Conservation (phyloP, 2,888 invertebrate species). For the Mallateleia sp. region DNA sequence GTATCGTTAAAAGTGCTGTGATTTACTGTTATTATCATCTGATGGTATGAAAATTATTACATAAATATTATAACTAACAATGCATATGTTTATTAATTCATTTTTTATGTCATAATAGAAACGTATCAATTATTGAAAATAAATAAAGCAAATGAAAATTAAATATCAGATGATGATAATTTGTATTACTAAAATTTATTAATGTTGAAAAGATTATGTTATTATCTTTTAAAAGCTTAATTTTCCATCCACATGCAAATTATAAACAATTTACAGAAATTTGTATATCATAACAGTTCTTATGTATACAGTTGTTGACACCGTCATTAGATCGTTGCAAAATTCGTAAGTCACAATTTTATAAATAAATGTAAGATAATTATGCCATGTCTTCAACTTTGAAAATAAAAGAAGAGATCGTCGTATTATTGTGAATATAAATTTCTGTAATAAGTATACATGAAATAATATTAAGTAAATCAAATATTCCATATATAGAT, state of each 20-base stretch:
- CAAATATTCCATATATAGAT: too few species aligned
- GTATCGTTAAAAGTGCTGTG: constrained; percentile 41
- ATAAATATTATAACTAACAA: background rate
- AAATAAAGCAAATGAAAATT: background rate
- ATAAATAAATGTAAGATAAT: background rate
- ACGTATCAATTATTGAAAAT: background rate
- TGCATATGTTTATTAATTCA: background rate
- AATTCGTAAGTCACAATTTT: background rate
- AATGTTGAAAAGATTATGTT: constrained; percentile 6
- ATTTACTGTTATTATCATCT: constrained; percentile 19
- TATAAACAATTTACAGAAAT: constrained; percentile 12
- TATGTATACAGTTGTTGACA: background rate
- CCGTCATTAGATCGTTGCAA: background rate
- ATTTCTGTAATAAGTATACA: background rate
- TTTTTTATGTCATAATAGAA: too few species aligned
- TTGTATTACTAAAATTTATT: background rate
- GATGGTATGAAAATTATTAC: background rate
- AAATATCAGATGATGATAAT: background rate
- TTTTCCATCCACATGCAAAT: constrained; percentile 11
- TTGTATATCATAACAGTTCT: background rate
- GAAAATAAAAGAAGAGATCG: background rate
- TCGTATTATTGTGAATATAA: background rate
- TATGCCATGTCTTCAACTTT: background rate
- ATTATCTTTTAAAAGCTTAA: background rate
- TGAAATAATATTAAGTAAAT: too few species aligned